Evolutionary conservation across 2,888 invertebrate genomes (phyloP).

Genomic region (Troides oblongomaculatus): DNA sequence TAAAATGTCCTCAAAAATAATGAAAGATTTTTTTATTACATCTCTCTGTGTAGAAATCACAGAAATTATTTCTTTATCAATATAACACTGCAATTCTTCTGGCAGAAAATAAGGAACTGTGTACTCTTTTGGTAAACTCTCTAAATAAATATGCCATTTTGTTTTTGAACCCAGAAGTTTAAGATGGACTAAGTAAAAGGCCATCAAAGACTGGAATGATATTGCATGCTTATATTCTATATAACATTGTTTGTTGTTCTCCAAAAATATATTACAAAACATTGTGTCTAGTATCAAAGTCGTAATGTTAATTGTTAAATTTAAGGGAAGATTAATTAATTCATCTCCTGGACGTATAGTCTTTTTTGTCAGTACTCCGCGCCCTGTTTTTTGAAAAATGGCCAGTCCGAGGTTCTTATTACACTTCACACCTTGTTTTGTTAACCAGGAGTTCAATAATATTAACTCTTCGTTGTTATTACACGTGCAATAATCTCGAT

Average conservation of each 20-base stretch:
- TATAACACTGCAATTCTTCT: slow-evolving; percentile 70
- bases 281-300: slow-evolving; percentile 76
- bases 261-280: slow-evolving; percentile 74
- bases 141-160: slow-evolving; percentile 83
- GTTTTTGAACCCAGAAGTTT: slow-evolving; percentile 78
- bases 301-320: slow-evolving; percentile 80
- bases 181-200: slow-evolving; percentile 86
- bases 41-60: slow-evolving; percentile 75
- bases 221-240: slow-evolving; percentile 58
- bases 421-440: slow-evolving; percentile 77
- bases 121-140: slow-evolving; percentile 84
- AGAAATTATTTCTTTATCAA: slow-evolving; percentile 80
- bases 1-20: slow-evolving; percentile 72
- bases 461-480: slow-evolving; percentile 62
- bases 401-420: slow-evolving; percentile 78
- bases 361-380: slow-evolving; percentile 85
- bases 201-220: slow-evolving; percentile 85
- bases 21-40: slow-evolving; percentile 66
- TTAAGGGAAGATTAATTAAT: slow-evolving; percentile 81
- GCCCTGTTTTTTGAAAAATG: slow-evolving; percentile 83
- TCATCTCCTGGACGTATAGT: slow-evolving; percentile 78
- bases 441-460: slow-evolving; percentile 77
- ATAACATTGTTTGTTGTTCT: slow-evolving; percentile 69
- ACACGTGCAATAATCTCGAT: slow-evolving; percentile 55
- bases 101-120: slow-evolving; percentile 85